Evolutionary conservation across 1,140 invertebrate genomes (phyloP), one percentile per base, ranked within the genome.

Genomic region (Eriosoma lanigerum): DNA sequence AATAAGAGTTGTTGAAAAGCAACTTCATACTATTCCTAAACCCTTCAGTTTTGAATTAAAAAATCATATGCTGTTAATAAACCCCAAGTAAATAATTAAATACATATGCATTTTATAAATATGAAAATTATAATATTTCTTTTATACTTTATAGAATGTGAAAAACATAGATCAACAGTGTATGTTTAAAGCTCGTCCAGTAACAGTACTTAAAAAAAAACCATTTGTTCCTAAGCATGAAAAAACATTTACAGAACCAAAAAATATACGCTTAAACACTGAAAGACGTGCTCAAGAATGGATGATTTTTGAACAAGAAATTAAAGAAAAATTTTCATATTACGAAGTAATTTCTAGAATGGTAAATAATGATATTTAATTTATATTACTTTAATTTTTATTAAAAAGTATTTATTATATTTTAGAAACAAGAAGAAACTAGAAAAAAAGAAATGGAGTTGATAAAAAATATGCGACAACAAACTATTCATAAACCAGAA

Each of bases 261-360:
- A 58, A 76, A 60, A 60, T 60, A 58, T 76, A 13, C n/a, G 32
- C 6, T 58, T 76, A 17, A 76, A 76, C 46, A 76, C 73, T 44
- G 73, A 76, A 60, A 76, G 54, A 60, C 73, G 73, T 0, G 73
- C 73, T 76, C 29, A 76, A 76, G 73, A 76, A 60, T 76, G 73
- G 73, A 76, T 76, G 32, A n/a, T 76, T 13, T 76, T 76, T 76
- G 73, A 76, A 76, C 73, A 60, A 60, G 73, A 76, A 58, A 58
- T 76, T 6, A 76, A 76, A 12, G 73, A 76, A 26, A 76, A 76
- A 4, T 76, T 76, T 60, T 76, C 73, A 6, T 56, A 76, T 1
- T 60, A 76, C 12, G 73, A 58, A 76, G 54, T 60, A 76, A 60
- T 60, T 6, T 8, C 21, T 9, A 76, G 26, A 76, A 60, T 17